Evolutionary conservation across 2,797 vertebrate genomes (phyloP), one percentile per base, ranked within the genome.

Genomic region (Acanthornis magna): DNA sequence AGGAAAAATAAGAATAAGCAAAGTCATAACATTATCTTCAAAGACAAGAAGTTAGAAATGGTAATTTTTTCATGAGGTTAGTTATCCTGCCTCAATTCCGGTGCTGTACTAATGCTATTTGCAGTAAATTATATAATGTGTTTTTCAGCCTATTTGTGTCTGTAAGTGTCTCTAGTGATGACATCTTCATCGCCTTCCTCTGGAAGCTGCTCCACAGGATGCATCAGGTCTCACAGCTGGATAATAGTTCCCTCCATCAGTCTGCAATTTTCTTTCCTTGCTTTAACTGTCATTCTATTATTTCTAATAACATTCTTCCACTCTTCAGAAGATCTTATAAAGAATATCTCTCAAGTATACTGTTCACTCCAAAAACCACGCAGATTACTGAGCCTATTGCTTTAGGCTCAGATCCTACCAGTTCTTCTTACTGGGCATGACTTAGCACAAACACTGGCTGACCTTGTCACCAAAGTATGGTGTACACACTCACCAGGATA

Each of bases 261-360:
- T 43, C 82, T 86, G 75, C 70, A 81, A 67, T 84, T 95, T 90
- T 78, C 62, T 67, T 90, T 51, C 62, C 12, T 85, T 68, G 21
- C 72, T 88, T 93, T 88, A 88, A 74, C 79, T 90, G 55, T 60
- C 83, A 76, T 30, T 86, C 58, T 61, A 42, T 84, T 94, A 86
- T 43, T 53, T 20, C 36, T 58, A 91, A 66, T 70, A 72, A 86
- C 45, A 90, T 55, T 58, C n/a, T 68, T 88, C 43, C 29, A 29
- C 32, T 74, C 40, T 70, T 88, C 70, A 72, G 38, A 89, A 84
- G 20, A 51, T 62, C 66, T 74, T 43, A 43, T 5, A 29, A 72
- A 74, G 70, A 58, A 6, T 20, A 11, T 42, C 16, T 89, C 43
- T 78, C 54, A 48, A 7, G 13, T 18, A 65, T 23, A 62, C 22